Conservation (phyloP, 2,888 invertebrate genomes). For the Scaptomyza tumidula region DNA sequence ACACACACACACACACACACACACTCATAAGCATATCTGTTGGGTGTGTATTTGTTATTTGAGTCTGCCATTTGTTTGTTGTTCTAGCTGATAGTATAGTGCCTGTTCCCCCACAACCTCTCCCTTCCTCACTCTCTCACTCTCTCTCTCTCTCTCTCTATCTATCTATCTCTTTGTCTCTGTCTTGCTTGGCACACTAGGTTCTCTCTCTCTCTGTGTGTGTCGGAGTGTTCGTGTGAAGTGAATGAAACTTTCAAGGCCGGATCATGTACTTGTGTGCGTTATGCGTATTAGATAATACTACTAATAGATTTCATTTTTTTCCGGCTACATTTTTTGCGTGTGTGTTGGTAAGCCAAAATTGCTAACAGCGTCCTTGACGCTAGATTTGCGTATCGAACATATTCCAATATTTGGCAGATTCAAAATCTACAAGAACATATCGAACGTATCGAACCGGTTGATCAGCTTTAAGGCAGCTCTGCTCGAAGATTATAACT, state of each 20-base stretch:
- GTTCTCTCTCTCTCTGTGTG: not conserved
- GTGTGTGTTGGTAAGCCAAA: constrained; percentile 35
- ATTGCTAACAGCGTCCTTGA: constrained; percentile 34
- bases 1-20: constrained; percentile 8
- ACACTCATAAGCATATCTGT: constrained; percentile 10
- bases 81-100: constrained; percentile 74
- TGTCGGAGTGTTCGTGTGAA: constrained; percentile 52
- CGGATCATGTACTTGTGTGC: constrained; percentile 39
- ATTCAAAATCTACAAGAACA: not conserved
- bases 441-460: not conserved
- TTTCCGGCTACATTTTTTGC: constrained; percentile 42
- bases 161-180: too few relatives aligned
- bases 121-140: not conserved
- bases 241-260: constrained; percentile 82
- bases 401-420: not conserved
- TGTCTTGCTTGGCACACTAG: not conserved
- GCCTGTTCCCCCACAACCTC: constrained; percentile 10
- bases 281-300: constrained; percentile 74
- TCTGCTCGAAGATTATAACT: not conserved
- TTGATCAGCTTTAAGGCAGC: constrained; percentile 4
- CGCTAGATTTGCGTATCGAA: constrained; percentile 23
- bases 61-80: constrained; percentile 63
- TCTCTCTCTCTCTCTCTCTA: not conserved
- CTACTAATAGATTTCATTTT: constrained; percentile 55
- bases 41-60: constrained; percentile 34